Percentiles rank a stretch among this genome's conserved stretches.
Conservation (phyloP, 1,140 invertebrate species). For the Homalodisca vitripennis region DNA sequence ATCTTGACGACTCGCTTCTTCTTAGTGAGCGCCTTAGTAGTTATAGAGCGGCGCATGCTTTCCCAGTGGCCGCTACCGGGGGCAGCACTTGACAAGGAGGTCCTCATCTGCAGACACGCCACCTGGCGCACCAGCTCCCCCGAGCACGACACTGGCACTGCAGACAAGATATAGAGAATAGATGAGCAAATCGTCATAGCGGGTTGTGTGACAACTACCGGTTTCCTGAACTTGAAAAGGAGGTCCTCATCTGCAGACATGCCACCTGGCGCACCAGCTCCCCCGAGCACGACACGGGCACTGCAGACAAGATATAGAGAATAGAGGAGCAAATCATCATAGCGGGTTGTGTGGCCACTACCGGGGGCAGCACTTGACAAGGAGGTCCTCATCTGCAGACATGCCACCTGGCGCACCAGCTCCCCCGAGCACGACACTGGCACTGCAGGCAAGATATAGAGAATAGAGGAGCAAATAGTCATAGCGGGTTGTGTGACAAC, state of each 20-base stretch:
- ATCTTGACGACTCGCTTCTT: slow-evolving; percentile 63
- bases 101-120: neutral
- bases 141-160: neutral
- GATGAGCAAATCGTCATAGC: too few relatives aligned
- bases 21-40: slow-evolving; percentile 53
- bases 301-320: too few relatives aligned
- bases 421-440: neutral
- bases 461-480: too few relatives aligned
- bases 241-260: too few relatives aligned
- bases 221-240: too few relatives aligned
- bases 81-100: neutral
- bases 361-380: neutral
- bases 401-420: neutral
- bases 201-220: too few relatives aligned
- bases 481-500: too few relatives aligned
- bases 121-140: neutral
- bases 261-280: too few relatives aligned
- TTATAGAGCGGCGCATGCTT: slow-evolving; percentile 50
- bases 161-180: neutral
- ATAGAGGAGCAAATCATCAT: too few relatives aligned
- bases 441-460: neutral
- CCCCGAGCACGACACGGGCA: too few relatives aligned
- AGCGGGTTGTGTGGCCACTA: neutral
- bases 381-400: neutral
- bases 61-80: neutral